phyloP scores from a whole-genome alignment of 2,888 invertebrate genomes.

The Stenodema calcarata region DNA sequence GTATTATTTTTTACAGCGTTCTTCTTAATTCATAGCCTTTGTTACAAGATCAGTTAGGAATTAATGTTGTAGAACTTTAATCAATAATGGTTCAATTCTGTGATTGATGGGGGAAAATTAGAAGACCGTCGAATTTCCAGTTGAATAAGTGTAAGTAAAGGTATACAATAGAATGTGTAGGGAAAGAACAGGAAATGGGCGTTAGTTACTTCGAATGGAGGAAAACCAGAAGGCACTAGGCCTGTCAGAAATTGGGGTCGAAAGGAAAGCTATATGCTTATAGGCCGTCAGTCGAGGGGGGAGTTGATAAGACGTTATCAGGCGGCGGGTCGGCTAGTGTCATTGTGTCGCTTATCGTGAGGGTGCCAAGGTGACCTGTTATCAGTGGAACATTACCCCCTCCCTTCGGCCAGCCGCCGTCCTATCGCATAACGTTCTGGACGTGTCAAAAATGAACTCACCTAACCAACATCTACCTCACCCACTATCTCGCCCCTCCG shows the following conservation, averaged over 20 bases:
- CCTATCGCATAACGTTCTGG: slow-evolving; percentile 35
- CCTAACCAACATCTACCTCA: not conserved
- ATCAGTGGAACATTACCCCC: slow-evolving; percentile 44
- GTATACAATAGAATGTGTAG: not conserved
- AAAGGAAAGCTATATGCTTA: slow-evolving; percentile 51
- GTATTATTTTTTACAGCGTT: no score
- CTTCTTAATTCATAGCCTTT: no score
- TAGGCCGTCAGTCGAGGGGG: slow-evolving; percentile 40
- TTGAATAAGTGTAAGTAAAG: no score
- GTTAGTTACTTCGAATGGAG: slow-evolving; percentile 10
- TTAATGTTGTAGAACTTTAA: no score
- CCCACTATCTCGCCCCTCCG: not conserved
- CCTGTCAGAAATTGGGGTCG: slow-evolving; percentile 45
- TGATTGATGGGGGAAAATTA: no score
- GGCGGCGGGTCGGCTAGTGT: slow-evolving; percentile 43
- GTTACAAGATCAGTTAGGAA: no score
- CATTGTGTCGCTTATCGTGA: slow-evolving; percentile 49
- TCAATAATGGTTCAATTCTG: no score
- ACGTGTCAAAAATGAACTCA: slow-evolving; percentile 43
- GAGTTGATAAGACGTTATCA: slow-evolving; percentile 47
- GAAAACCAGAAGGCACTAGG: slow-evolving; percentile 18
- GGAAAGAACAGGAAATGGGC: not conserved
- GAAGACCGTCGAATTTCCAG: no score
- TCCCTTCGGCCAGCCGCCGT: slow-evolving; percentile 3
- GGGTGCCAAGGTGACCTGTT: slow-evolving; percentile 47